Base-by-base conservation (phyloP, 2,797 vertebrate species). In the Apogon hyalosoma region DNA sequence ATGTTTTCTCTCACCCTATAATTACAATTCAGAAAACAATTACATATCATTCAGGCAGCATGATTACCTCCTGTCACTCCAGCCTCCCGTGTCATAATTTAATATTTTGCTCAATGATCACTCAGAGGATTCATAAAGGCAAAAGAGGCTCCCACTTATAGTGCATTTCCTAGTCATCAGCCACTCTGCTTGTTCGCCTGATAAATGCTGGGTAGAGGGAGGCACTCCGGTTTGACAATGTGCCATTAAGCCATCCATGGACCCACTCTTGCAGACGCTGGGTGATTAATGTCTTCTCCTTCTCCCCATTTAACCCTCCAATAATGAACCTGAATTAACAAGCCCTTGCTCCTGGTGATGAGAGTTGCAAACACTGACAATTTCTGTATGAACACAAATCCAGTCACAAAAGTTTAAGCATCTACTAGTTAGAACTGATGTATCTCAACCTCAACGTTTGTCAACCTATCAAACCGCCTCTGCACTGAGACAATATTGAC, bases 1-100 rank as follows among this genome's bases (percentile, higher is more conserved):
- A 77, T 85, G 83, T 88, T 91, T 90, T 77, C 67, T 70, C 75
- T 79, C 54, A 24, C 74, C 82, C 70, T 70, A 50, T 90, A 90
- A 93, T 90, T 90, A 84, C 73, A 89, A 86, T 85, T 83, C 71
- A 80, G 81, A 90, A 89, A 89, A 90, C 87, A 84, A 84, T 92
- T 92, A 88, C 78, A 79, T 83, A 86, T 85, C 80, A 69, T 72
- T 80, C 70, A 84, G 69, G 79, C 83, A 75, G 73, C 73, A 52
- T 89, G 87, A 90, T 90, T 89, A 79, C 77, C 83, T 84, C 78
- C 83, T 66, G 70, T 89, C 89, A 88, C 75, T 86, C 81, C 63
- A 81, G 57, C 69, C 73, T 87, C 68, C 71, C 62, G 16, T 78
- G 57, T 59, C 75, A 69, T 88, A 82, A 87, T 90, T 89, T 85